These are phyloP conservation scores for Onchidella celtica DNA, from an alignment of 2,888 invertebrate genomes.

Conservation along the genomic window DNA sequence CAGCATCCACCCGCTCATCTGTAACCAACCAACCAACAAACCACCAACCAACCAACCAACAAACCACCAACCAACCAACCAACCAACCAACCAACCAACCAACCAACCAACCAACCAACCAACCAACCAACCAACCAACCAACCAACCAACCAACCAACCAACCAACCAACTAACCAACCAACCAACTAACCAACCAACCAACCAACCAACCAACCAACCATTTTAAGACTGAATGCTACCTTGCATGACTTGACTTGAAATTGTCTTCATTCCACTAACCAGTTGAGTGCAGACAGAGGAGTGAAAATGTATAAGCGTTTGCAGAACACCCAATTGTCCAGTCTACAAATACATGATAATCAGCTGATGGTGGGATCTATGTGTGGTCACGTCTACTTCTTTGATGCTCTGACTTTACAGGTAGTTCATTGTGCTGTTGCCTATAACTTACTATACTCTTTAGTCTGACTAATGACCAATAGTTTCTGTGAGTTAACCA, in stretches of 20 bases:
- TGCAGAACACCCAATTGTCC: constrained; percentile 34
- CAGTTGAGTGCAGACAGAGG: constrained; percentile 5
- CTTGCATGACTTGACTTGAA: no score
- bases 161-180: no score
- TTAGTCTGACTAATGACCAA: no score
- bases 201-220: no score
- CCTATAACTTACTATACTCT: no score
- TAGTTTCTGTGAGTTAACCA: no score
- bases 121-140: not conserved
- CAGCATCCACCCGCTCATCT: constrained; percentile 3
- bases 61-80: no score
- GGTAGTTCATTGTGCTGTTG: constrained; percentile 14
- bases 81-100: not conserved
- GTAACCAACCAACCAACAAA: not conserved
- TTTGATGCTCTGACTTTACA: constrained; percentile 19
- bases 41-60: no score
- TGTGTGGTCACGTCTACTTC: constrained; percentile 33
- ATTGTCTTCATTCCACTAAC: no score
- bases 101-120: not conserved
- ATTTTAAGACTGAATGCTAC: no score
- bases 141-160: not conserved
- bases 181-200: no score
- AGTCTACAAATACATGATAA: constrained; percentile 34
- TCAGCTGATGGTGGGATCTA: constrained; percentile 39
- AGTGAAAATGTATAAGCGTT: constrained; percentile 16